These are phyloP conservation scores for Chalcis sispes DNA, from an alignment of 2,888 invertebrate species.

Conservation along the genomic window DNA sequence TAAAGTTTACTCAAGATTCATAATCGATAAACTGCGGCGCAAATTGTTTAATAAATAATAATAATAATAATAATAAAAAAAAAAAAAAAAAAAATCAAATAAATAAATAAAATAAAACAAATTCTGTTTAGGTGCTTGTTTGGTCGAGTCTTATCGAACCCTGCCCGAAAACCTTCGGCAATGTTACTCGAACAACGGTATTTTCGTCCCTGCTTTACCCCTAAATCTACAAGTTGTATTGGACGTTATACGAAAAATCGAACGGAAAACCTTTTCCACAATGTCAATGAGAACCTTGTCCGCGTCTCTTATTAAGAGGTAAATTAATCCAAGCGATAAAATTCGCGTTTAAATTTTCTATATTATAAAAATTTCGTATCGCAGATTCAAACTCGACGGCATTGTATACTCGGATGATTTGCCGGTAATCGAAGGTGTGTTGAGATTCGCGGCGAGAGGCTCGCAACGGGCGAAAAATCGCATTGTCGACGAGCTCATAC, in stretches of 20 bases:
- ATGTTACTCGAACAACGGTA: constrained; percentile 78
- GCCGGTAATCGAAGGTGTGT: constrained; percentile 56
- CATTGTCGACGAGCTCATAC: constrained; percentile 67
- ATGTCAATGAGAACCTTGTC: constrained; percentile 79
- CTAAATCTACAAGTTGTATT: constrained; percentile 79
- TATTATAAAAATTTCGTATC: too few relatives aligned
- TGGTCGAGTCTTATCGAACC: constrained; percentile 58
- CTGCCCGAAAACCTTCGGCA: constrained; percentile 79
- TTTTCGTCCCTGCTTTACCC: constrained; percentile 74
- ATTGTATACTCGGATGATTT: constrained; percentile 62
- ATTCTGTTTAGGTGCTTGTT: constrained; percentile 3
- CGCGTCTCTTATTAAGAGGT: constrained; percentile 80
- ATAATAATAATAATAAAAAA: too few relatives aligned
- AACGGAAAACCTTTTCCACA: constrained; percentile 77
- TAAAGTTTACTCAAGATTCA: too few relatives aligned
- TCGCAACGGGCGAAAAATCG: constrained; percentile 65
- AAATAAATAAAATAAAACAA: too few relatives aligned
- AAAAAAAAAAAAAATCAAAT: too few relatives aligned
- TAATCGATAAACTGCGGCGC: too few relatives aligned
- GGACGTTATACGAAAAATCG: constrained; percentile 81
- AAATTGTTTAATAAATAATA: too few relatives aligned
- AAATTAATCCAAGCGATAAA: constrained; percentile 49
- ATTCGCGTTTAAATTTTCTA: background rate
- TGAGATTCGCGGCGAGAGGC: constrained; percentile 38
- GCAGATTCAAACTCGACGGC: constrained; percentile 69